Evolutionary conservation across 2,888 invertebrate species (phyloP).

Genomic region (Ectemnius cavifrons): DNA sequence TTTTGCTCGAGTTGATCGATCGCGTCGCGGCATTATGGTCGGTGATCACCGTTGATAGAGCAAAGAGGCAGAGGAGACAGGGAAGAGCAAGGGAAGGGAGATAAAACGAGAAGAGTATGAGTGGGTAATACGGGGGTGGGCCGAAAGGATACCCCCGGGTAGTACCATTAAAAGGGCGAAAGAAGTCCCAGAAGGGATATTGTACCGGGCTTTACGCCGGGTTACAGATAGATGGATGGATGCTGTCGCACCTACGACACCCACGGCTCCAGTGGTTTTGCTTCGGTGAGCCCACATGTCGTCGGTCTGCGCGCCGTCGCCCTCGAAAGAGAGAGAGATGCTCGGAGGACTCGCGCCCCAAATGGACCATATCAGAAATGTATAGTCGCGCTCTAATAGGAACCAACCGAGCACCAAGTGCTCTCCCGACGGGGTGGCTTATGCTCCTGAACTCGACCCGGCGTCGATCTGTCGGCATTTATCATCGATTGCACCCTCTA

Average conservation of each 20-base stretch:
- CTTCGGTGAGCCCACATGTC: constrained; percentile 77
- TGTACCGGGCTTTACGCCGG: constrained; percentile 63
- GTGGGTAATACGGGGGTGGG: constrained; percentile 34
- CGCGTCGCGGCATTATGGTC: constrained; percentile 55
- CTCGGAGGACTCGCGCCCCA: constrained; percentile 67
- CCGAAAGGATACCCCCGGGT: constrained; percentile 64
- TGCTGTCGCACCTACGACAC: constrained; percentile 66
- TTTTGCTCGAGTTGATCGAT: constrained; percentile 64
- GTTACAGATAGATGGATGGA: constrained; percentile 69
- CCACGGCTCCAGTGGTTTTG: constrained; percentile 72
- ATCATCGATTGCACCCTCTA: constrained; percentile 71
- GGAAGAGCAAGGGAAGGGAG: constrained; percentile 6
- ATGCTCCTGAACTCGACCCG: constrained; percentile 47
- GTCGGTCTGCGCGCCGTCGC: constrained; percentile 46
- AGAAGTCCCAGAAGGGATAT: constrained; percentile 76
- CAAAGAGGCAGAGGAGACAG: constrained; percentile 20
- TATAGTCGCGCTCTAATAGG: constrained; percentile 70
- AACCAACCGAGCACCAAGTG: constrained; percentile 68
- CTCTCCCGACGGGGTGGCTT: constrained; percentile 65
- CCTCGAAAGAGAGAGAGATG: constrained; percentile 41
- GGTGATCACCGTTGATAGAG: constrained; percentile 50
- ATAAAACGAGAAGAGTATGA: constrained; percentile 31
- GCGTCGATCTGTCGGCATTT: constrained; percentile 70
- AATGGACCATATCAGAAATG: constrained; percentile 70
- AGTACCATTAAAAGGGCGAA: constrained; percentile 73